These are phyloP conservation scores for Drosophila prosaltans DNA, from an alignment of 1,140 invertebrate genomes.

Conservation along the genomic window DNA sequence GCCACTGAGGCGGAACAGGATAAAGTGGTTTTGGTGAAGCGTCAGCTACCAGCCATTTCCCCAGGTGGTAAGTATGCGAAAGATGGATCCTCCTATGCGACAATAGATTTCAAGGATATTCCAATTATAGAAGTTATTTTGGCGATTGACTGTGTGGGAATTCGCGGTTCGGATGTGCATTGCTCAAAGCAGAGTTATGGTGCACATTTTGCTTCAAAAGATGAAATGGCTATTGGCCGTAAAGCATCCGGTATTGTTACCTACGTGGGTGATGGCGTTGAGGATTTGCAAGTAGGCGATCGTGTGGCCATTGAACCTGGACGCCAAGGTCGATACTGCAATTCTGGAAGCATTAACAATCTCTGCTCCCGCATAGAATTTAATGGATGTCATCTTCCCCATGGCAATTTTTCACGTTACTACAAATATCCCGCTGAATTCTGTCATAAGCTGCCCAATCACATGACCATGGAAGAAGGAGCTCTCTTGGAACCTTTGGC, in stretches of 20 bases:
- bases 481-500: background rate
- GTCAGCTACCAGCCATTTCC: background rate
- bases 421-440: background rate
- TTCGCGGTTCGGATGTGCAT: background rate
- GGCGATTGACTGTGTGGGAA: constrained; percentile 1
- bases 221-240: constrained; percentile 1
- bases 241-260: background rate
- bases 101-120: no score
- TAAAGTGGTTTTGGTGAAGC: background rate
- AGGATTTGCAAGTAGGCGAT: background rate
- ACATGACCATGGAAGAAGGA: background rate
- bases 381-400: no score
- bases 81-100: no score
- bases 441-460: background rate
- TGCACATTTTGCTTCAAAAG: background rate
- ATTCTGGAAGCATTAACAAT: background rate
- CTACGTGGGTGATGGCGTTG: background rate
- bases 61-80: background rate
- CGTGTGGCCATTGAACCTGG: background rate
- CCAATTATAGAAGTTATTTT: constrained; percentile 6
- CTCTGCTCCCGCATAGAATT: background rate
- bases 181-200: background rate
- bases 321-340: background rate
- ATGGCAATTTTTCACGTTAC: background rate
- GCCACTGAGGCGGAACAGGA: no score